Evolutionary conservation across 2,113 vertebrate genomes (phyloP), one percentile per base, ranked within the genome.

Genomic region (Centropus unirufus): DNA sequence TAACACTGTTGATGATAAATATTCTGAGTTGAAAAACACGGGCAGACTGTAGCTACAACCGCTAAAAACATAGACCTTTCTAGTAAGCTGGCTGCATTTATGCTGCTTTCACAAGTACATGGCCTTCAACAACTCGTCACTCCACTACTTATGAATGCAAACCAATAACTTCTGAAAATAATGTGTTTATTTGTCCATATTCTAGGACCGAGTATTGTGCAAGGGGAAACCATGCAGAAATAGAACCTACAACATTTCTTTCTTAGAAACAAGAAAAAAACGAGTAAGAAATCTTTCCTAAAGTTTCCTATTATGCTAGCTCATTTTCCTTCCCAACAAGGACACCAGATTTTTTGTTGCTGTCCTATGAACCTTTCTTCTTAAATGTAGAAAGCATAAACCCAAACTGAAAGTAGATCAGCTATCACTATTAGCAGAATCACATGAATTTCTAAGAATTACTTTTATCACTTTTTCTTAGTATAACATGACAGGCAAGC

Each of bases 401-500:
- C 36, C 14, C 59, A 55, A 21, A 57, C 26, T 74, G 52, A 92
- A 95, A 91, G 75, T 6, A 84, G 87, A 92, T 90, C 70, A 91
- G 87, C 63, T 62, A 91, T 86, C 88, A 21, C 75, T 54, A 83
- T 91, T 86, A 95, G 83, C 79, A 95, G 89, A 95, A 95, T 57
- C 92, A 86, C 61, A 94, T 85, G 76, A 40, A 86, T 68, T 96
- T 97, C 93, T 87, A 94, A 92, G 90, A 93, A 94, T 26, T 15
- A 23, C 82, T 93, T 94, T 42, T 84, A 89, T 87, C 83, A 84
- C 44, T 85, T 95, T 47, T 94, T 90, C 87, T 94, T 22, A 63
- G 93, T 59, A 72, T 57, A 92, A 74, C 16, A 77, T 86, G 88
- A 77, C 82, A 94, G 86, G 88, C 88, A 95, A 92, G 92, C 64